Conservation (phyloP, 2,888 invertebrate genomes). For the Apotomis betuletana region DNA sequence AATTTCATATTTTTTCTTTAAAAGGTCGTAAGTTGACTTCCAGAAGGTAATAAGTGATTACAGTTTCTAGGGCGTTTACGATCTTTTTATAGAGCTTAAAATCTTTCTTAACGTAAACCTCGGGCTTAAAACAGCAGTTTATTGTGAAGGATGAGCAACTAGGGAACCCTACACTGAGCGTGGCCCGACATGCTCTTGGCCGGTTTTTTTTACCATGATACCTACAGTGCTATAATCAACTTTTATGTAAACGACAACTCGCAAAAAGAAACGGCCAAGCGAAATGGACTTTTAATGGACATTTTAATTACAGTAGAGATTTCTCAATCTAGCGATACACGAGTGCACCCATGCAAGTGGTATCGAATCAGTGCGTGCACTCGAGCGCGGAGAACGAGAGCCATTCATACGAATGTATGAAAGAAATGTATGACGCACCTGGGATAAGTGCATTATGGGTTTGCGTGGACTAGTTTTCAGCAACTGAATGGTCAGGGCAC, state of each 20-base stretch:
- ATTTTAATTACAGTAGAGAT: constrained; percentile 57
- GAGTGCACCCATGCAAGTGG: constrained; percentile 51
- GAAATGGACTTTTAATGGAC: constrained; percentile 46
- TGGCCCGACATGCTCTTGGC: no score
- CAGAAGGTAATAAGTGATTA: no score
- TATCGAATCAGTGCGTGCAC: constrained; percentile 57
- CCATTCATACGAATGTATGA: constrained; percentile 53
- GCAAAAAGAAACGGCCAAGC: constrained; percentile 16
- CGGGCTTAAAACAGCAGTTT: no score
- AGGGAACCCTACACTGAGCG: no score
- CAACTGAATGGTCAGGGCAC: no score
- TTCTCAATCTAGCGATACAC: constrained; percentile 56
- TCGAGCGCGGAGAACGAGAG: constrained; percentile 54
- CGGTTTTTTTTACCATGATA: neutral
- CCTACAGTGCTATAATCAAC: neutral
- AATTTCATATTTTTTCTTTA: no score
- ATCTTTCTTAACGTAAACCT: no score
- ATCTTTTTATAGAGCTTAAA: no score
- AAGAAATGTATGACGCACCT: constrained; percentile 44
- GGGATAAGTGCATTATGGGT: neutral
- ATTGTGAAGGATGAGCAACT: no score
- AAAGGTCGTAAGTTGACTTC: no score
- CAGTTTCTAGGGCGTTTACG: no score
- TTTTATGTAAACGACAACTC: constrained; percentile 1
- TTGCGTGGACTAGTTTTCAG: neutral